Evolutionary conservation across 2,113 vertebrate genomes (phyloP).

Genomic region (Rhinichthys klamathensis): DNA sequence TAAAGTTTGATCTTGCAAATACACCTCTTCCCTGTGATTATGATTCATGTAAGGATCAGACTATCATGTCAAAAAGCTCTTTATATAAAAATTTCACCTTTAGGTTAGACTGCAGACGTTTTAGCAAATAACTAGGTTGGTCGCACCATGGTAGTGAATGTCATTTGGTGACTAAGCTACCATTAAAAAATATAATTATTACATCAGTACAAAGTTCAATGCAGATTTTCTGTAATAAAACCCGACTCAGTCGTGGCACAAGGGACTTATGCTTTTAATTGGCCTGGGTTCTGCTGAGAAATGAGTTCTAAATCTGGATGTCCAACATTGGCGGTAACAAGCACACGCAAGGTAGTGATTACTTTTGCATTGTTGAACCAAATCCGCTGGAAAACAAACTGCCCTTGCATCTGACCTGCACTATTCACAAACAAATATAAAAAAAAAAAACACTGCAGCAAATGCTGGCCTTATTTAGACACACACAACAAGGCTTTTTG

Average conservation of each 20-base stretch:
- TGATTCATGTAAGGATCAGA: not conserved
- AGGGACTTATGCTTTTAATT: constrained; percentile 37
- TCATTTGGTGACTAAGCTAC: not conserved
- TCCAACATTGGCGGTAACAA: constrained; percentile 14
- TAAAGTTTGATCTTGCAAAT: not conserved
- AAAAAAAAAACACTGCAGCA: not conserved
- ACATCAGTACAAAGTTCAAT: constrained; percentile 11
- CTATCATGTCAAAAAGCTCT: not conserved
- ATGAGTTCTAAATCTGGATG: constrained; percentile 36
- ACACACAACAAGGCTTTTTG: not conserved
- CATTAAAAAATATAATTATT: not conserved
- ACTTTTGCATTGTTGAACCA: constrained; percentile 22
- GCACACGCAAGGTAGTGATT: constrained; percentile 39
- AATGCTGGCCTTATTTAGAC: not conserved
- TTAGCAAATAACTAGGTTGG: not conserved
- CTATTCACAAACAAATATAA: constrained; percentile 43
- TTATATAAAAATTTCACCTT: not conserved
- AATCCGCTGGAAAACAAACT: constrained; percentile 35
- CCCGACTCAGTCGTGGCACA: not conserved
- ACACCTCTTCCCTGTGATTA: not conserved
- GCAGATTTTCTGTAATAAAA: not conserved
- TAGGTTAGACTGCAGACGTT: not conserved
- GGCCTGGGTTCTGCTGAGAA: constrained; percentile 25
- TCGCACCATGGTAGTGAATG: not conserved
- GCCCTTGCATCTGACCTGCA: constrained; percentile 24